Percentiles rank a stretch among this genome's conserved stretches.
phyloP scores from a whole-genome alignment of 2,797 vertebrate genomes.

The Sparidentex hasta region DNA sequence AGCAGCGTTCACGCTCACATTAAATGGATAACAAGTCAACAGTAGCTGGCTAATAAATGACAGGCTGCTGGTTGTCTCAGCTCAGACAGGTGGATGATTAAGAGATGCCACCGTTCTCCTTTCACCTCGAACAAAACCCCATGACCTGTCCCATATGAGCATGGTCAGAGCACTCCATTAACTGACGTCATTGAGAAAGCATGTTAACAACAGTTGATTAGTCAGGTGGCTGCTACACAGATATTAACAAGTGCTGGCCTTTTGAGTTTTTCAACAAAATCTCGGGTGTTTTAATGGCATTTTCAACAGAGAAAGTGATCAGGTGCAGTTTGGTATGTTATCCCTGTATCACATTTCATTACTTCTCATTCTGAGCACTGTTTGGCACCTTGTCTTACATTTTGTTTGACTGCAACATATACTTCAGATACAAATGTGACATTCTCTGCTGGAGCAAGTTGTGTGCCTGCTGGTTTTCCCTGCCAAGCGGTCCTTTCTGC shows the following conservation, averaged over 20 bases:
- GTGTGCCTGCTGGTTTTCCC: too few relatives aligned
- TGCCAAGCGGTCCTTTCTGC: too few relatives aligned
- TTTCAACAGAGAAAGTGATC: too few relatives aligned
- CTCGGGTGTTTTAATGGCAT: too few relatives aligned
- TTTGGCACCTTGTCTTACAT: too few relatives aligned
- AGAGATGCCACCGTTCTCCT: constrained; percentile 12
- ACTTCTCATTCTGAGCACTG: too few relatives aligned
- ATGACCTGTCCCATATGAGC: constrained; percentile 15
- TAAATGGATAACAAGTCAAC: constrained; percentile 37
- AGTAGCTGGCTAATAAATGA: constrained; percentile 51
- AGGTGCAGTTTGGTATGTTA: too few relatives aligned
- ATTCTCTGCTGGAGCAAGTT: background rate
- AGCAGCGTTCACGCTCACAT: background rate
- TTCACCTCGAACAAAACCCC: constrained; percentile 31
- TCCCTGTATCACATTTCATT: too few relatives aligned
- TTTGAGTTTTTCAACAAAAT: background rate
- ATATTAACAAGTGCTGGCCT: too few relatives aligned
- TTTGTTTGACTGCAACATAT: too few relatives aligned
- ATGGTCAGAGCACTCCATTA: background rate
- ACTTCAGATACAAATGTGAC: background rate
- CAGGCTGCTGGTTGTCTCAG: constrained; percentile 35
- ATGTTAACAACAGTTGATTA: background rate
- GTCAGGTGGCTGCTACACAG: background rate
- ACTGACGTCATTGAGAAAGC: background rate
- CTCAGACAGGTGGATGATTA: constrained; percentile 31